A percentile compares a stretch with the other conserved stretches of the same genome.
Evolutionary conservation across 2,797 vertebrate species (phyloP).

Genomic region (Clarias platycephalus): DNA sequence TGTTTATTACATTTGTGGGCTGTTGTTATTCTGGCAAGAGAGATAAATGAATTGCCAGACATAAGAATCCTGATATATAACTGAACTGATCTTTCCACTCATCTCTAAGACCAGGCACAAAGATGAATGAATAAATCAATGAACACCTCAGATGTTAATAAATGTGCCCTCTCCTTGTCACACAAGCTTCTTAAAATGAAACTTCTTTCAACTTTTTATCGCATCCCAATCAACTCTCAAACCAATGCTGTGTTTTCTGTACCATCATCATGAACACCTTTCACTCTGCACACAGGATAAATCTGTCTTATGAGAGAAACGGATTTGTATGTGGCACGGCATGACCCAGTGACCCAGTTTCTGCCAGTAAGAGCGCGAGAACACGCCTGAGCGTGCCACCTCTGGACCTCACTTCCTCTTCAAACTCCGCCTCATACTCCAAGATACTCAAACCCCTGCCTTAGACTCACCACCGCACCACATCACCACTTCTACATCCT

Average conservation of each 20-base stretch:
- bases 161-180: background rate
- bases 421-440: background rate
- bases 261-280: background rate
- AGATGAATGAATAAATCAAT: background rate
- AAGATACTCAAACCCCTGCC: background rate
- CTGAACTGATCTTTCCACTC: too few relatives aligned
- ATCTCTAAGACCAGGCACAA: background rate
- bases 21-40: too few relatives aligned
- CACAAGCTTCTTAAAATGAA: background rate
- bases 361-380: constrained; percentile 51
- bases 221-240: background rate
- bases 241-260: background rate
- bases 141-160: background rate
- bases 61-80: too few relatives aligned
- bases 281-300: background rate
- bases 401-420: constrained; percentile 25
- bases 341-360: constrained; percentile 84
- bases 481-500: background rate
- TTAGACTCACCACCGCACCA: background rate
- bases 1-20: too few relatives aligned
- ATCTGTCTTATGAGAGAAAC: background rate
- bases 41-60: too few relatives aligned
- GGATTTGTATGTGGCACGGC: background rate
- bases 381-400: constrained; percentile 31
- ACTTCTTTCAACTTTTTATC: background rate